Evolutionary conservation across 37 sponge, comb jelly and placozoan genomes (phyloP), one percentile per base, ranked within the genome.

Genomic region (Beroe ovata): DNA sequence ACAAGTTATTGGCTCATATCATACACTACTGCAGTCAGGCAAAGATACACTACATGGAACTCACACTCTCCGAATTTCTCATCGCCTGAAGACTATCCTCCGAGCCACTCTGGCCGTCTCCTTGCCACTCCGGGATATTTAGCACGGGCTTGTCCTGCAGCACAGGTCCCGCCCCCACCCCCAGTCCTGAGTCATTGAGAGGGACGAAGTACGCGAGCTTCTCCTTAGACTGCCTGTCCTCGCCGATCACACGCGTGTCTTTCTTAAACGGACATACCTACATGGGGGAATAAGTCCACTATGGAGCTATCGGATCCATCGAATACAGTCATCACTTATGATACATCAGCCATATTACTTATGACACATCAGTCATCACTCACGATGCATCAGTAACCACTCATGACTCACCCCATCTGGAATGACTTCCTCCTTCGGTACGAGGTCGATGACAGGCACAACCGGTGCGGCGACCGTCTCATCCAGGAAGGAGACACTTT

Each of bases 191-290:
- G 22, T 77, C 54, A 18, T 77, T 35, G 8, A 77, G 23, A 23
- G 84, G 84, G 2, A 77, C 84, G 28, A 77, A 77, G 47, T 77
- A 77, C 6, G 84, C 35, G 0, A 42, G n/a, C 38, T 77, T 38
- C 84, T 77, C 26, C 28, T 35, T 33, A 1, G 0, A 42, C 28
- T 21, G 28, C 2, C 47, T 1, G 47, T 77, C 84, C 47, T 77
- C 84, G 3, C 84, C 84, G 4, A 77, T 77, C 21, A 77, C 84
- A 28, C 33, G 54, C 11, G 84, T 77, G 54, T 77, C 84, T 42
- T 42, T 77, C 84, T 77, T 77, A 23, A 77, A 77, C 84, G 84
- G 84, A 40, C 84, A 77, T 25, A 36, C 84, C 84, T 77, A 47
- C 54, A 47, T 47, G 54, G 54, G 54, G 54, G n/a, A n/a, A n/a